A percentile compares a stretch with the other conserved stretches of the same genome.
phyloP scores from a whole-genome alignment of 2,797 vertebrate species.

The Rallus crepitans region DNA sequence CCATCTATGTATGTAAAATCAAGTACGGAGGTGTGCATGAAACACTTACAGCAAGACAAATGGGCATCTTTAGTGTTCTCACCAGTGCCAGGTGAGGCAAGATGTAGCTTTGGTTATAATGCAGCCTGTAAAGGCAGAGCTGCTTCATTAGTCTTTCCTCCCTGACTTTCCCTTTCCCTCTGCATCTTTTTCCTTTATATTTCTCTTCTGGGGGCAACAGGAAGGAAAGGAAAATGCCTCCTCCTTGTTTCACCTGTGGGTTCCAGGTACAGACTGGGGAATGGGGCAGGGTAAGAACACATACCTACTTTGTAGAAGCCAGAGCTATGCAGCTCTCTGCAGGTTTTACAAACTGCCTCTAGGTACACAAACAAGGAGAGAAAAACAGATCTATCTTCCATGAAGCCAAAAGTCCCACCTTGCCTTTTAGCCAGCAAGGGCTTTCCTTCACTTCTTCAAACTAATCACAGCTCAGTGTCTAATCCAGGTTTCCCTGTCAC shows the following conservation, averaged over 20 bases:
- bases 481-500: background rate
- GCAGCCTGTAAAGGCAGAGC: background rate
- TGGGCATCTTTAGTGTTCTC: background rate
- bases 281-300: background rate
- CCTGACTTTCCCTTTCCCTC: background rate
- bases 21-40: background rate
- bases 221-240: background rate
- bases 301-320: background rate
- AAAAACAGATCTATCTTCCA: background rate
- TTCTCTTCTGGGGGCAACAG: background rate
- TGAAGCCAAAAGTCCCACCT: background rate
- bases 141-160: background rate
- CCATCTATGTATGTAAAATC: background rate
- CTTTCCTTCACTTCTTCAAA: background rate
- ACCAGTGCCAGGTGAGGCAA: background rate
- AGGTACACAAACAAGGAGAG: background rate
- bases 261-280: background rate
- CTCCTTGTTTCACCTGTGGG: background rate
- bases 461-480: background rate
- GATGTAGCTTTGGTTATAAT: background rate
- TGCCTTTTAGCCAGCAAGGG: background rate
- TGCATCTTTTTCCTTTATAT: background rate
- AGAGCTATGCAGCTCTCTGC: background rate
- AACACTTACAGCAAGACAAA: background rate
- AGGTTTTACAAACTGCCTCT: background rate